Evolutionary conservation across 2,888 invertebrate species (phyloP).

Genomic region (Leptopilina myrica): DNA sequence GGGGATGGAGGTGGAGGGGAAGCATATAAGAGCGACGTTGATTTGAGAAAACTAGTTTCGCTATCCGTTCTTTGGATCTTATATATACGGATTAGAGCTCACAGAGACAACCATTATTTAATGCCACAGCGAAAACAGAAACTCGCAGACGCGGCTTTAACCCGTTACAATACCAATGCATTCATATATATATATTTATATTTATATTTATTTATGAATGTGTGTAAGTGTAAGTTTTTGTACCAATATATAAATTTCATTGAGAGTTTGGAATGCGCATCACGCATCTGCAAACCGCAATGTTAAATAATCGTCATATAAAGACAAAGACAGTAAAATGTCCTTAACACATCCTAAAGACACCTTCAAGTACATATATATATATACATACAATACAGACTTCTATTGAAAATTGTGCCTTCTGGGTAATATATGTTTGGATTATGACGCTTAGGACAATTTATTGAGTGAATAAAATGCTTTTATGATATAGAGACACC

Average conservation of each 20-base stretch:
- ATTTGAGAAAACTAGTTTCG: slow-evolving; percentile 61
- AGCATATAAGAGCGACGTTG: not conserved
- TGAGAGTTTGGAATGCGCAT: slow-evolving; percentile 18
- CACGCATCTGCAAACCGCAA: not conserved
- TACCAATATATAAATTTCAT: slow-evolving; percentile 18
- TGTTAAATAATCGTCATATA: slow-evolving; percentile 3
- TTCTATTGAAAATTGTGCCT: not conserved
- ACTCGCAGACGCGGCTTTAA: slow-evolving; percentile 23
- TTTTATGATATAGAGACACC: slow-evolving; percentile 20
- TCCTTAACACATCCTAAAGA: slow-evolving; percentile 19
- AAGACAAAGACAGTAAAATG: slow-evolving; percentile 18
- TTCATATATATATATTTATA: not conserved
- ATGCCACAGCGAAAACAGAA: slow-evolving; percentile 45
- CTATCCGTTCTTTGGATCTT: slow-evolving; percentile 64
- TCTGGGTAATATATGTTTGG: slow-evolving; percentile 16
- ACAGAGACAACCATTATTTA: slow-evolving; percentile 62
- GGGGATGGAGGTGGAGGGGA: not conserved
- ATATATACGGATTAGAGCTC: slow-evolving; percentile 54
- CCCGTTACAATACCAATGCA: not conserved
- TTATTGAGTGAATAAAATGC: slow-evolving; percentile 23
- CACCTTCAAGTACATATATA: not conserved
- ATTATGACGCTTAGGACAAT: slow-evolving; percentile 24
- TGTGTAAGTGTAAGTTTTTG: too few species aligned
- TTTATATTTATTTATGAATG: too few species aligned
- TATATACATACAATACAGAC: too few species aligned